Evolutionary conservation across 2,113 vertebrate genomes (phyloP), one percentile per base, ranked within the genome.

Genomic region (Lepus timidus): DNA sequence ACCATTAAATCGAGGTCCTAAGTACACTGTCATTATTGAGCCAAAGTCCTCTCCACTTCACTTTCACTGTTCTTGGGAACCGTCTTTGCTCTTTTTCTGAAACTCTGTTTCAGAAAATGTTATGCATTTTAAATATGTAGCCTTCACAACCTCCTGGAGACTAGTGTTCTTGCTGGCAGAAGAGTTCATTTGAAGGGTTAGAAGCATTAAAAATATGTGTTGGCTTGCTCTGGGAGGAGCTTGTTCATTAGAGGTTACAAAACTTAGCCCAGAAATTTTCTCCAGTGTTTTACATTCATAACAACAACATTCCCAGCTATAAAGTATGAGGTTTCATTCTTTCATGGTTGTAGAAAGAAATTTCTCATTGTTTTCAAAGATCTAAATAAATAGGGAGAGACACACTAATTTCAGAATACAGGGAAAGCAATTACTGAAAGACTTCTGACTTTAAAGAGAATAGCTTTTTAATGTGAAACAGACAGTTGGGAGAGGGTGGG

Each of bases 381-480:
- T 52, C 79, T 81, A 39, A 90, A 92, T 97, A 94, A 96, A 91
- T 74, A 80, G 85, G 33, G 76, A 80, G 93, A 93, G 1, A 27
- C 75, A 6, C 27, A 93, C 64, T 80, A 68, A 86, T n/a, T 94
- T 90, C 49, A 93, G 51, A 62, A 90, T 86, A 31, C 5, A 36
- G n/a, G 97, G 94, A 91, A 97, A 95, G 36, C 75, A 95, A 78
- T 93, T 96, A 65, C 6, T 68, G 27, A n/a, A 55, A 55, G 64
- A 6, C 58, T 81, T 75, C 80, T 70, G 58, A 11, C 2, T 82
- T 95, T 97, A 7, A 86, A 73, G 91, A 67, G 44, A 82, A 81
- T 96, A 84, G 55, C 29, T 95, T 95, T 44, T 91, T 16, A 0
- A 2, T 85, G 12, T 84, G 70, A 62, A 86, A 90, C 79, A 93